Conservation (phyloP, 2,888 invertebrate species). For the Blastobasis adustella region DNA sequence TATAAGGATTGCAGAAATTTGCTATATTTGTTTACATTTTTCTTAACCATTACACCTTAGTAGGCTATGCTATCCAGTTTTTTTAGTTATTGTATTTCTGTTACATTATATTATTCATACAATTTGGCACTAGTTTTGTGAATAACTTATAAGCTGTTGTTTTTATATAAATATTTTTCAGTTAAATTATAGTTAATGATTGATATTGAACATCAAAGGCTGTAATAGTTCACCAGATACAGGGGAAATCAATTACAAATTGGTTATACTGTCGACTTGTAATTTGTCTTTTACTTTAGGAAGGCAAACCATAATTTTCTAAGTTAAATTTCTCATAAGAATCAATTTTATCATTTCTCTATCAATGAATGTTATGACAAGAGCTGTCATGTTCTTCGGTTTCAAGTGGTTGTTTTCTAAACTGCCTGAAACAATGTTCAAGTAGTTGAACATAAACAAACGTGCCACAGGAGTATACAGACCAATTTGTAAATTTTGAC, state of each 20-base stretch:
- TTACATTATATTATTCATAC: constrained; percentile 7
- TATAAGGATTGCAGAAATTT: constrained; percentile 62
- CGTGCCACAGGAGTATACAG: constrained; percentile 5
- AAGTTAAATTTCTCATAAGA: constrained; percentile 47
- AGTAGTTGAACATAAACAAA: neutral
- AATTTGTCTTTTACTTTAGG: constrained; percentile 15
- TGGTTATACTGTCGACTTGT: constrained; percentile 8
- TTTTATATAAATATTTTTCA: constrained; percentile 9
- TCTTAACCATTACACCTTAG: constrained; percentile 36
- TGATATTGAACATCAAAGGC: constrained; percentile 4
- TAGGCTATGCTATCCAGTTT: constrained; percentile 30
- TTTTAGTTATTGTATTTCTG: constrained; percentile 14
- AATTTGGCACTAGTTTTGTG: constrained; percentile 8
- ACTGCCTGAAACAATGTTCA: constrained; percentile 5
- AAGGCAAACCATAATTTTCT: constrained; percentile 31
- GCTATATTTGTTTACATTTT: constrained; percentile 58
- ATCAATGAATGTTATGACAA: constrained; percentile 22
- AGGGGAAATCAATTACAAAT: constrained; percentile 30
- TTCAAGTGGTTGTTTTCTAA: constrained; percentile 9
- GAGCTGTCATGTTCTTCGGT: constrained; percentile 14
- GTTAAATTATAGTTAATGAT: constrained; percentile 24
- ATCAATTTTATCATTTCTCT: constrained; percentile 25
- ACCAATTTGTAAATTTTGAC: constrained; percentile 12
- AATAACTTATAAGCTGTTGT: constrained; percentile 6
- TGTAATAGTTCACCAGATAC: constrained; percentile 28